Evolutionary conservation across 2,113 vertebrate species (phyloP).

Genomic region (Miniopterus natalensis): DNA sequence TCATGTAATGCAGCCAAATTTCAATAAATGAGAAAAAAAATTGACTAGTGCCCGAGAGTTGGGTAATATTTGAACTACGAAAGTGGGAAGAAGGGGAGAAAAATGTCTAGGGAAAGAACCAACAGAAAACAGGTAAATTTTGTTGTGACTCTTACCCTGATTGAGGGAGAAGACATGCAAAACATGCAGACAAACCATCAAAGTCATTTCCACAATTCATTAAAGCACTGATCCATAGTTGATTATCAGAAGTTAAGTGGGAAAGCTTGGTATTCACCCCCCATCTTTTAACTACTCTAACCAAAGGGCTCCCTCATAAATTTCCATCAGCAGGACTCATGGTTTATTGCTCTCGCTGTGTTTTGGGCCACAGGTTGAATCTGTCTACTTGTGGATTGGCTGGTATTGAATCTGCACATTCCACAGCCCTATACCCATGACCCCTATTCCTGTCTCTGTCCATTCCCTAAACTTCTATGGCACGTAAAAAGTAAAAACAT

Average conservation of each 20-base stretch:
- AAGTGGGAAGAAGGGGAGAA: neutral
- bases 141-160: conserved; percentile 1
- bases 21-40: conserved; percentile 37
- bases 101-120: neutral
- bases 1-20: neutral
- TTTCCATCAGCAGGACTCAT: neutral
- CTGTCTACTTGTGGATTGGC: neutral
- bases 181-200: neutral
- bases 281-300: neutral
- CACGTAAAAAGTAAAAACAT: neutral
- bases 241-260: neutral
- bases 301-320: neutral
- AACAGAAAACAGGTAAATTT: conserved; percentile 3
- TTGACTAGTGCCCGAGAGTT: neutral
- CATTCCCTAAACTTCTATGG: neutral
- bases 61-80: conserved; percentile 18
- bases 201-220: neutral
- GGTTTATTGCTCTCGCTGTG: neutral
- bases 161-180: neutral
- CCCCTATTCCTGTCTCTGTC: neutral
- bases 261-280: neutral
- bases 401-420: neutral
- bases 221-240: neutral
- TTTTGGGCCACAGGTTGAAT: neutral
- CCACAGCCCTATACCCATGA: neutral